Evolutionary conservation across 2,797 vertebrate species (phyloP).

Genomic region (Iguana delicatissima): DNA sequence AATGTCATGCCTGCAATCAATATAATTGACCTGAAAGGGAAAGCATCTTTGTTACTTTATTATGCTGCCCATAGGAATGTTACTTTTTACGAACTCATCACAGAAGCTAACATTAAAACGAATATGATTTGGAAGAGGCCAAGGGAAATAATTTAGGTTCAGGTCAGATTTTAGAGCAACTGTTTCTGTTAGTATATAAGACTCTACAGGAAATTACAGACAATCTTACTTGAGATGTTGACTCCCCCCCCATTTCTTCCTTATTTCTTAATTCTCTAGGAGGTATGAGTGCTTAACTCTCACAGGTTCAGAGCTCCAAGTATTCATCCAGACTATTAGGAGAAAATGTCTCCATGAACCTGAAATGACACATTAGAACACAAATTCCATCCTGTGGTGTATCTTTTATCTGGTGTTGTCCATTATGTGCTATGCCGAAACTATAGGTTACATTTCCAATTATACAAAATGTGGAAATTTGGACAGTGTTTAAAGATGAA

Average conservation of each 20-base stretch:
- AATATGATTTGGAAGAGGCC: conserved; percentile 21
- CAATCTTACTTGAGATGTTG: not conserved
- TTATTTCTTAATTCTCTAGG: conserved; percentile 5
- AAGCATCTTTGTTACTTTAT: conserved; percentile 52
- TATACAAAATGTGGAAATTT: conserved; percentile 27
- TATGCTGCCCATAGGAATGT: conserved; percentile 34
- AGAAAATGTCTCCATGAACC: not conserved
- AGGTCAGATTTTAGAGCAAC: not conserved
- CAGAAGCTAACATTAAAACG: conserved; percentile 51
- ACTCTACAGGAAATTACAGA: not conserved
- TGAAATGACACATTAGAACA: conserved; percentile 15
- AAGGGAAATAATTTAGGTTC: conserved; percentile 35
- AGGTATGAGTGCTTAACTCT: not conserved
- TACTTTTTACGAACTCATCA: conserved; percentile 39
- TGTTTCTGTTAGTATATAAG: not conserved
- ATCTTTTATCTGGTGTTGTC: conserved; percentile 13
- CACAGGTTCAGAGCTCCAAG: not conserved
- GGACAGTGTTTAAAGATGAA: conserved; percentile 24
- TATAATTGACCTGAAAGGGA: conserved; percentile 64
- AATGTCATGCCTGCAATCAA: conserved; percentile 56
- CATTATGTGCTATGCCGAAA: not conserved
- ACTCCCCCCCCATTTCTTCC: not conserved
- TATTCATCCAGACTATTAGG: not conserved
- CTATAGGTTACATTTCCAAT: not conserved
- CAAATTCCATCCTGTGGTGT: not conserved